Base-by-base conservation (phyloP, 2,797 vertebrate species). In the Hippopotamyrus pictus region DNA sequence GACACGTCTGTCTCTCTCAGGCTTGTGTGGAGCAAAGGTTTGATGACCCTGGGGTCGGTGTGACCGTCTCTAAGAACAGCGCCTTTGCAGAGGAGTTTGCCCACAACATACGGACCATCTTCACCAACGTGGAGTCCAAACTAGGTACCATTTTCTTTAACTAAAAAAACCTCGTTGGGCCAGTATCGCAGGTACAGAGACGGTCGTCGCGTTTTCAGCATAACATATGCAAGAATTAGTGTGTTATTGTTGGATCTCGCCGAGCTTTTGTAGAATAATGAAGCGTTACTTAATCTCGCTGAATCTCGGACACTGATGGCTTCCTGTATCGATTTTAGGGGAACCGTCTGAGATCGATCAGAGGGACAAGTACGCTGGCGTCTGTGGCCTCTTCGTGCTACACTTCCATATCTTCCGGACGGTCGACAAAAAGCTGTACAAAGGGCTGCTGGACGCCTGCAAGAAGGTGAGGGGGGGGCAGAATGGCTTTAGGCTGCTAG, bases 331-430 rank as follows among this genome's bases (percentile, higher is more conserved):
- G 11, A 2, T 88, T 92, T 82, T 89, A 99, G 99, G 99, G 62
- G 99, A 99, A 92, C 97, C 99, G 79, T 97, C 98, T 90, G 98
- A 99, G 95, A 98, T 99, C 88, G 99, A 99, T 93, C 98, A 99
- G 96, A 96, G 98, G 92, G 98, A 99, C 91, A 99, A 98, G 91
- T 99, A 98, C 0, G 96, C 98, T 44, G 96, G 96, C 0, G 94
- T 99, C 88, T 99, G 98, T 92, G 94, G 97, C 41, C 97, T 99
- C 37, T 99, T 98, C 90, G 97, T 98, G 14, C 95, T 99, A 91
- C 97, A 99, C 93, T 99, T 99, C 94, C 97, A 99, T 86, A 99
- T 99, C 93, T 99, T 99, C 95, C 96, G 98, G 88, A 96, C 96
- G 2, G 91, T 99, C 2, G 98, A 99, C 95, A 99, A 99, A 95